A percentile compares a stretch with the other conserved stretches of the same genome.
phyloP scores from a whole-genome alignment of 1,140 invertebrate species.

The Drosophila micromelanica region DNA sequence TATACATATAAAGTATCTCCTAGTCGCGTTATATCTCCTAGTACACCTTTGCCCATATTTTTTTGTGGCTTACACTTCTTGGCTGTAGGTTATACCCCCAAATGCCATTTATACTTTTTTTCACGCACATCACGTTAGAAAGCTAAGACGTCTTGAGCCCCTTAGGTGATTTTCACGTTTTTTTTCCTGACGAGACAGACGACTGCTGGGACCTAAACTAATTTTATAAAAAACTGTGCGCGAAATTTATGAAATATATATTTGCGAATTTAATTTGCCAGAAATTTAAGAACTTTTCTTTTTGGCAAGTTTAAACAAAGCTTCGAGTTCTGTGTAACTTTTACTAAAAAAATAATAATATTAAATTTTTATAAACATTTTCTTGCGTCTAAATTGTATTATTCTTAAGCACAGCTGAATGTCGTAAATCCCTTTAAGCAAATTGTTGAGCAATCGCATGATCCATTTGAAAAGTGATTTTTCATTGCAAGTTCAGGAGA shows the following conservation, averaged over 20 bases:
- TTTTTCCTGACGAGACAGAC: conserved; percentile 11
- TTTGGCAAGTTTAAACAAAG: not conserved
- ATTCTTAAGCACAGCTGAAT: not conserved
- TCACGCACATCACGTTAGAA: conserved; percentile 12
- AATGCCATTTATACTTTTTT: not conserved
- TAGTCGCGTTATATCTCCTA: not conserved
- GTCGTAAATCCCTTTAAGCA: not conserved
- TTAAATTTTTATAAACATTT: too few relatives aligned
- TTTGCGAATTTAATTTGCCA: not conserved
- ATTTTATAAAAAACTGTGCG: conserved; percentile 12
- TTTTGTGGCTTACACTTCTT: not conserved
- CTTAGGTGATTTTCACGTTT: conserved; percentile 26
- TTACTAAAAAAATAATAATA: too few relatives aligned
- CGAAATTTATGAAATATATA: conserved; percentile 6
- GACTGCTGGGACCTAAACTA: conserved; percentile 24
- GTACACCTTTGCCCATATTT: not conserved
- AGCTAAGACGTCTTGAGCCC: conserved; percentile 10
- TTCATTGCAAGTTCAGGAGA: conserved; percentile 6
- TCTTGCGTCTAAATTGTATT: too few relatives aligned
- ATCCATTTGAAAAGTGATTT: conserved; percentile 22
- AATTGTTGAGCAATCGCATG: conserved; percentile 11
- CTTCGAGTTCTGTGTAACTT: too few relatives aligned
- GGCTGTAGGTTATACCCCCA: not conserved
- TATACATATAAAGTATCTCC: not conserved
- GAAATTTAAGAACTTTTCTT: conserved; percentile 3